Conservation (phyloP, 2,797 vertebrate species). For the Okamejei kenojei region DNA sequence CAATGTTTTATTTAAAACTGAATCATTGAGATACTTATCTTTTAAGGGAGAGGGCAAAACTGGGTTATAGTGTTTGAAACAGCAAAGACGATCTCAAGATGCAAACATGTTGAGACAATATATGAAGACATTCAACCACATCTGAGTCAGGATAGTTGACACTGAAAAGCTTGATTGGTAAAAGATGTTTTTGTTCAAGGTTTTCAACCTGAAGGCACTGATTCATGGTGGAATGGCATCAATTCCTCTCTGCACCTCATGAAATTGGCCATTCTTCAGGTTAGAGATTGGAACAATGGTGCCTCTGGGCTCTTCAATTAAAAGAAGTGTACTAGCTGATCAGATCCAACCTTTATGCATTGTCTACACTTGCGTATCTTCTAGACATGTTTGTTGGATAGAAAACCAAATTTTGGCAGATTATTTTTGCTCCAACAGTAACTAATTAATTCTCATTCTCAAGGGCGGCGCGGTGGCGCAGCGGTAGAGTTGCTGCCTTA, state of each 20-base stretch:
- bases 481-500: too few relatives aligned
- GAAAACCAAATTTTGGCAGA: background rate
- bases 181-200: background rate
- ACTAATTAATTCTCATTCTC: background rate
- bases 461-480: too few relatives aligned
- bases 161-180: background rate
- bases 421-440: too few relatives aligned
- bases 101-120: slow-evolving; percentile 2
- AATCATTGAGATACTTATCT: background rate
- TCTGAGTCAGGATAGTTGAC: background rate
- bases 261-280: background rate
- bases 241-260: background rate
- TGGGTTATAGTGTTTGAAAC: background rate
- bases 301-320: background rate
- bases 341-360: background rate
- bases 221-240: slow-evolving; percentile 6
- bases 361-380: background rate
- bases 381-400: background rate
- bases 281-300: background rate
- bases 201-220: slow-evolving; percentile 3
- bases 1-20: background rate
- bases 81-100: background rate
- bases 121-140: background rate
- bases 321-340: background rate
- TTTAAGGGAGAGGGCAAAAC: background rate